Conservation (phyloP, 2,888 invertebrate species). For the Apoda limacodes region DNA sequence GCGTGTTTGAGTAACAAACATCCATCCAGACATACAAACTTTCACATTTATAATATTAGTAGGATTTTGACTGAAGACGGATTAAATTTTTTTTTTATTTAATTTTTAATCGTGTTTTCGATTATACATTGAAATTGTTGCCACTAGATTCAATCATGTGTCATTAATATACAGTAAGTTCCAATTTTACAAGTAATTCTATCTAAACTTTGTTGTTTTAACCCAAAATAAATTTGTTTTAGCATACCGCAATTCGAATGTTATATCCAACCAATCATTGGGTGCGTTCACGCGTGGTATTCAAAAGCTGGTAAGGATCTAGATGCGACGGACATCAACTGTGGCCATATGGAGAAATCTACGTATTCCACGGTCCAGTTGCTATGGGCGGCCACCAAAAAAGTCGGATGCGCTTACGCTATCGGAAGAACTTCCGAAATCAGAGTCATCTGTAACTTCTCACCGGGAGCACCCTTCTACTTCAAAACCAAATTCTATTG, state of each 20-base stretch:
- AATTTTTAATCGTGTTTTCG: too few relatives aligned
- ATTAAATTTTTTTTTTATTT: too few relatives aligned
- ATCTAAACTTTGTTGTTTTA: neutral
- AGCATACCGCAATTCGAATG: conserved; percentile 49
- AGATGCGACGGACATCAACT: conserved; percentile 35
- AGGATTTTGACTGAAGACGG: too few relatives aligned
- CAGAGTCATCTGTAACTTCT: conserved; percentile 51
- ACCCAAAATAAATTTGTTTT: conserved; percentile 4
- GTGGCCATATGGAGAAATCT: conserved; percentile 36
- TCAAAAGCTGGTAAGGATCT: conserved; percentile 36
- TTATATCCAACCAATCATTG: conserved; percentile 40
- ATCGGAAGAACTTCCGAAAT: conserved; percentile 32
- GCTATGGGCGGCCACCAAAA: conserved; percentile 48
- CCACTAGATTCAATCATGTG: too few relatives aligned
- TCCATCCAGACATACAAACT: too few relatives aligned
- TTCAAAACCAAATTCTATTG: conserved; percentile 40
- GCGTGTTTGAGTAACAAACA: too few relatives aligned
- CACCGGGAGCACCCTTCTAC: conserved; percentile 49
- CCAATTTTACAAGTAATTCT: too few relatives aligned
- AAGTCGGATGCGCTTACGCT: conserved; percentile 54
- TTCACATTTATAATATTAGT: too few relatives aligned
- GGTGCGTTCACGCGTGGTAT: conserved; percentile 53
- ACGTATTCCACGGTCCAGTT: conserved; percentile 47
- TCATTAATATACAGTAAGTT: too few relatives aligned
- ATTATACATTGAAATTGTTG: too few relatives aligned